Evolutionary conservation across 2,888 invertebrate genomes (phyloP).

Genomic region (Leptothorax acervorum): DNA sequence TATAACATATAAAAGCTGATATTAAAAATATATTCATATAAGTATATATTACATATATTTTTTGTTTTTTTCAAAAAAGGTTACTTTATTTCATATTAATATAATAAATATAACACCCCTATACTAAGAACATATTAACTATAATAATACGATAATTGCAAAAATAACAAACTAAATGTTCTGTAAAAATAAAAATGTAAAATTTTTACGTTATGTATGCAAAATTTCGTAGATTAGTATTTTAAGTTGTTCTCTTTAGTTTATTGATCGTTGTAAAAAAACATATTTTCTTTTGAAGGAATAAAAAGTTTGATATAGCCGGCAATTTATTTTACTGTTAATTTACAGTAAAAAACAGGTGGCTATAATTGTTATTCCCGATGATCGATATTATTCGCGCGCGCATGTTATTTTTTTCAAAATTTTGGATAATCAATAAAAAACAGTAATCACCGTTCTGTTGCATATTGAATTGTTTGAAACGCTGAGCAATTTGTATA

Average conservation of each 20-base stretch:
- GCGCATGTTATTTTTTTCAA: slow-evolving; percentile 25
- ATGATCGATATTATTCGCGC: slow-evolving; percentile 19
- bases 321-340: slow-evolving; percentile 12
- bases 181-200: neutral
- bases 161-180: neutral
- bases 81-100: slow-evolving; percentile 6
- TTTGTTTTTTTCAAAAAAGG: neutral
- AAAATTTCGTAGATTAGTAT: neutral
- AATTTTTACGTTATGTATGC: neutral
- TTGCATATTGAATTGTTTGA: neutral
- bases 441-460: neutral
- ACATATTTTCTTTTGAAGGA: neutral
- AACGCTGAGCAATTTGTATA: neutral
- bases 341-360: slow-evolving; percentile 15
- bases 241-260: neutral
- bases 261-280: neutral
- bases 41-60: neutral
- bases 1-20: neutral
- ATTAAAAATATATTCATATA: neutral
- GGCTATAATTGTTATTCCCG: slow-evolving; percentile 1
- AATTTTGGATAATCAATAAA: slow-evolving; percentile 28
- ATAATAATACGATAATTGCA: neutral
- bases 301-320: neutral
- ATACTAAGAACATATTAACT: neutral
- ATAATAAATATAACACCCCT: neutral